phyloP scores from a whole-genome alignment of 2,113 vertebrate species.

The Phasianus colchicus region DNA sequence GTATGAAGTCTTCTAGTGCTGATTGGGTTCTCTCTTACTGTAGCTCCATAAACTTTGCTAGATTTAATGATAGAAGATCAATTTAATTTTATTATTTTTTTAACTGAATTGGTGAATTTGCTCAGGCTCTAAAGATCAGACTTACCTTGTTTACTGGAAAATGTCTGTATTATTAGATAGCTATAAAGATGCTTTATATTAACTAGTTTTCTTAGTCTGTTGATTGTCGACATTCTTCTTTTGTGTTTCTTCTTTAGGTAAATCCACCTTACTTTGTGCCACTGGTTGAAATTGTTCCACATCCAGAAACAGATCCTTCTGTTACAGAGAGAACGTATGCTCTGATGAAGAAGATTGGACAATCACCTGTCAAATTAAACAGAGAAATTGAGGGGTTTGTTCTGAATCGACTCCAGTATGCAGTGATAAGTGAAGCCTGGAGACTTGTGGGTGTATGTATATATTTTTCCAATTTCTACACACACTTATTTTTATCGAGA shows the following conservation, averaged over 20 bases:
- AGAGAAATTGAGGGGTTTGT: conserved; percentile 93
- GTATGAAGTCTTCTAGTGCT: background rate
- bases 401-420: conserved; percentile 94
- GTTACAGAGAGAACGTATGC: conserved; percentile 83
- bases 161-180: background rate
- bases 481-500: background rate
- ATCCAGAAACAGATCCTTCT: conserved; percentile 85
- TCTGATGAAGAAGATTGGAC: conserved; percentile 91
- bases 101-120: background rate
- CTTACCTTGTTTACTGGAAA: background rate
- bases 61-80: background rate
- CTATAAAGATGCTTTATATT: background rate
- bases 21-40: background rate
- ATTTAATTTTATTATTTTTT: background rate
- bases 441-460: conserved; percentile 89
- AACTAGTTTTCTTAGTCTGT: background rate
- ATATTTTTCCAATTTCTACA: background rate
- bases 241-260: conserved; percentile 79
- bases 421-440: conserved; percentile 94
- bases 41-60: background rate
- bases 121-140: background rate
- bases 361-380: conserved; percentile 87
- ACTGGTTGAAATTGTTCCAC: conserved; percentile 95
- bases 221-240: background rate
- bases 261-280: conserved; percentile 95